Base-by-base conservation (phyloP, 2,888 invertebrate genomes). In the Mythimna albipuncta region DNA sequence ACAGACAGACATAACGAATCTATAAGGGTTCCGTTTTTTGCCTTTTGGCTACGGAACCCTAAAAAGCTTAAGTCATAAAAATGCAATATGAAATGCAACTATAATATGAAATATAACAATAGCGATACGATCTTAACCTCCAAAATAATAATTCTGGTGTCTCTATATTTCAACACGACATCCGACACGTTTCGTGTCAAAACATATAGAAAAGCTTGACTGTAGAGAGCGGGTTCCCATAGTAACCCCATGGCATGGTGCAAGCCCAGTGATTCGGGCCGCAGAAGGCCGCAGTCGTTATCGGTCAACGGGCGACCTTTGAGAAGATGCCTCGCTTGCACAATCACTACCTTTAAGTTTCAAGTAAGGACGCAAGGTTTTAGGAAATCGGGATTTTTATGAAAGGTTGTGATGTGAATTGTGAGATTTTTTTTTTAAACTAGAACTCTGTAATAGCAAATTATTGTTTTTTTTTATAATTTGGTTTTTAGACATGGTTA, bases 281-380 rank as follows among this genome's bases (percentile, higher is more conserved):
- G 88, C 82, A 93, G 93, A 94, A 94, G 93, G 93, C 93, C 92
- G 92, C 90, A 93, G 89, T 95, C 95, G 95, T 95, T 95, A 95
- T 95, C 95, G 95, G 95, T 95, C 95, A 95, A 91, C 87, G 83
- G 75, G 81, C 87, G 92, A 93, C 95, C 95, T 95, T 95, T 95
- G 85, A 87, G 93, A 92, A 92, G 95, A 95, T 93, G 93, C 90
- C 89, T 88, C 92, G 88, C 80, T 87, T 85, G 82, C 85, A 84
- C 86, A 88, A 88, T 88, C 62, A 64, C 68, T 66, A 69, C 75
- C 72, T 81, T 84, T 85, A 79, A 68, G 77, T 68, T 79, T 26
- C 26, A 26, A 61, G 58, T 75, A 75, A 72, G 73, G 75, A 75
- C 69, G 70, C 55, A 5, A 62, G 54, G 57, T 69, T 78, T 83